Evolutionary conservation across 2,888 invertebrate genomes (phyloP), one percentile per base, ranked within the genome.

Genomic region (Lasioglossum figueresi): DNA sequence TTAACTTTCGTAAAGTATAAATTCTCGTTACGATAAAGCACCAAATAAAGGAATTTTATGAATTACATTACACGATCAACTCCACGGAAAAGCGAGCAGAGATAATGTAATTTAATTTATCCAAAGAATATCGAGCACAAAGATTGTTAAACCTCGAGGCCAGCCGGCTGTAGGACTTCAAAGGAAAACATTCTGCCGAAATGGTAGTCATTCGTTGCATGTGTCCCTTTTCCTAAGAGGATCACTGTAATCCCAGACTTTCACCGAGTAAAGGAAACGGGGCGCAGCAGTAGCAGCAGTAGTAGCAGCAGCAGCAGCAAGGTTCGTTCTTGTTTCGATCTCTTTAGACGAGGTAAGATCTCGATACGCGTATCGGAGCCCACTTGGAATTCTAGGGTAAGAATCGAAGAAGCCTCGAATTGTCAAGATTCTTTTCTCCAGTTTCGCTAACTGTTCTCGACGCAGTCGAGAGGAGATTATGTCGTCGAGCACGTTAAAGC

Each of bases 361-460:
- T 40, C 79, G 77, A 85, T 76, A 77, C 80, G 40, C 56, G 73
- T 86, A 70, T 79, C 79, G 43, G 34, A 70, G 34, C 52, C 70
- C 59, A 40, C 89, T 88, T 73, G 73, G 82, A 77, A 71, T 78
- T 63, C 76, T 72, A 45, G 40, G 76, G 59, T 78, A 66, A 43
- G 40, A 87, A 52, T 75, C 45, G 70, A 52, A 80, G 74, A 84
- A 82, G 43, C 76, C 68, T 85, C 31, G 78, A 78, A 79, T 89
- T 31, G 71, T 81, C 73, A 75, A 85, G 85, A 85, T 89, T 82
- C 88, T 82, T 85, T 79, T 70, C 71, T 31, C 80, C 78, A 89
- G 82, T 85, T 89, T 85, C 80, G 75, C 82, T 81, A 89, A 89
- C 82, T 85, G 77, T 85, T 76, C 75, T 81, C 80, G 75, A 79